Conservation (phyloP, 2,797 vertebrate genomes). For the Trematomus bernacchii region DNA sequence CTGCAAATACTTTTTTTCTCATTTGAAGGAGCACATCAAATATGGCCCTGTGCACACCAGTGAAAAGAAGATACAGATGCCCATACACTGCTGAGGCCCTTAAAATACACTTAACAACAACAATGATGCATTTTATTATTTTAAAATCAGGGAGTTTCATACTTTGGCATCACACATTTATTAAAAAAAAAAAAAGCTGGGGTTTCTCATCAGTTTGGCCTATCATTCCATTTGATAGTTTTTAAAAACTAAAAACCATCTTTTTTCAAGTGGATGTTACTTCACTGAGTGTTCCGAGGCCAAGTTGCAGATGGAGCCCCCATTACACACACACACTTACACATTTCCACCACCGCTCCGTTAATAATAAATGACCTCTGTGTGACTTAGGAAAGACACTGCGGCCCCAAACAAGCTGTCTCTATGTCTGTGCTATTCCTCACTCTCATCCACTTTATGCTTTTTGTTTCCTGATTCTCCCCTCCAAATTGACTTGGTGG, state of each 20-base stretch:
- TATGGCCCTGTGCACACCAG: no score
- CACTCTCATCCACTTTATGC: slow-evolving; percentile 13
- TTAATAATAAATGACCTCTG: slow-evolving; percentile 81
- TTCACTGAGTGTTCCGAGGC: slow-evolving; percentile 18
- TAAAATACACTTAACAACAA: no score
- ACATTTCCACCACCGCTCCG: slow-evolving; percentile 47
- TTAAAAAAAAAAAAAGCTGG: no score
- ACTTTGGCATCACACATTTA: no score
- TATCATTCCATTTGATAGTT: not conserved
- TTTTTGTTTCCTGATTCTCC: not conserved
- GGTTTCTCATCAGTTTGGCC: not conserved
- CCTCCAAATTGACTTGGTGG: not conserved
- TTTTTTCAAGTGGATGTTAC: slow-evolving; percentile 8
- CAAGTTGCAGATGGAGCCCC: slow-evolving; percentile 32
- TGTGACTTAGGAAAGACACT: slow-evolving; percentile 65
- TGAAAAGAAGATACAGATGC: no score
- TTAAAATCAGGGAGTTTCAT: no score
- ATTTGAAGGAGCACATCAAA: no score
- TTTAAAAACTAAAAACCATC: not conserved
- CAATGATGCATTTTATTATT: no score
- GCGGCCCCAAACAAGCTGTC: slow-evolving; percentile 31
- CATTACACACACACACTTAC: slow-evolving; percentile 27
- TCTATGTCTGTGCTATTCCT: slow-evolving; percentile 31
- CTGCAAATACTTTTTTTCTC: no score
- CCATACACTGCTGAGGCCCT: no score